phyloP scores from a whole-genome alignment of 1,140 invertebrate species.

The Bombus soroeensis region DNA sequence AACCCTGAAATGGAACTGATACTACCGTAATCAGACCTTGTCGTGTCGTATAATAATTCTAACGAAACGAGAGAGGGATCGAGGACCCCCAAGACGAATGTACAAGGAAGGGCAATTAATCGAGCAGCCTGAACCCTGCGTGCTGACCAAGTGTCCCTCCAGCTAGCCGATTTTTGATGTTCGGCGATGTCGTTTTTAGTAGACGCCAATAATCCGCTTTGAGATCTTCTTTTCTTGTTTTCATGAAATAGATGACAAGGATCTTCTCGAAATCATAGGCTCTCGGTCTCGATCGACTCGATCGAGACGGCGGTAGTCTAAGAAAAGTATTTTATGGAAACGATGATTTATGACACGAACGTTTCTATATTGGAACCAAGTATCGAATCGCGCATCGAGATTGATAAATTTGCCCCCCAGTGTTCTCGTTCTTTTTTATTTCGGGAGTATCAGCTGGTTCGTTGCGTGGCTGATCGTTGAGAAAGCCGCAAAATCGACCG shows the following conservation, averaged over 20 bases:
- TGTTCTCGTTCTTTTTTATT: not conserved
- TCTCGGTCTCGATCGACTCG: not conserved
- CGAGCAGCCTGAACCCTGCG: slow-evolving; percentile 53
- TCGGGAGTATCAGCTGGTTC: not conserved
- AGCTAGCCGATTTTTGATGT: slow-evolving; percentile 55
- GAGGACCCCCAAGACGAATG: slow-evolving; percentile 67
- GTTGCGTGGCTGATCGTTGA: slow-evolving; percentile 43
- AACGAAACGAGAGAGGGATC: slow-evolving; percentile 60
- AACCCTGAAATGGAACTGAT: slow-evolving; percentile 51
- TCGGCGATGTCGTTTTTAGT: slow-evolving; percentile 61
- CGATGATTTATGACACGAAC: slow-evolving; percentile 28
- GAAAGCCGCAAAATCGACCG: slow-evolving; percentile 58
- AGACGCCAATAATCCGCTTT: slow-evolving; percentile 9
- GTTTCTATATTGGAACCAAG: not conserved
- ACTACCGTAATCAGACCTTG: slow-evolving; percentile 59
- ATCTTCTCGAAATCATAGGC: slow-evolving; percentile 2
- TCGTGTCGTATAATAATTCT: slow-evolving; percentile 68
- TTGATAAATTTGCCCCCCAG: slow-evolving; percentile 29
- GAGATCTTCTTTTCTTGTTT: slow-evolving; percentile 4
- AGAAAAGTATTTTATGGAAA: slow-evolving; percentile 20
- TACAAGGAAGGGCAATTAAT: slow-evolving; percentile 71
- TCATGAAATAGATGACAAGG: not conserved
- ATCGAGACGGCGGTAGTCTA: slow-evolving; percentile 7
- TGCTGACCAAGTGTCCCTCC: slow-evolving; percentile 25
- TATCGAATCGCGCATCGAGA: not conserved